Percentiles rank a stretch among this genome's conserved stretches.
Evolutionary conservation across 2,113 vertebrate genomes (phyloP).

Genomic region (Paramisgurnus dabryanus): DNA sequence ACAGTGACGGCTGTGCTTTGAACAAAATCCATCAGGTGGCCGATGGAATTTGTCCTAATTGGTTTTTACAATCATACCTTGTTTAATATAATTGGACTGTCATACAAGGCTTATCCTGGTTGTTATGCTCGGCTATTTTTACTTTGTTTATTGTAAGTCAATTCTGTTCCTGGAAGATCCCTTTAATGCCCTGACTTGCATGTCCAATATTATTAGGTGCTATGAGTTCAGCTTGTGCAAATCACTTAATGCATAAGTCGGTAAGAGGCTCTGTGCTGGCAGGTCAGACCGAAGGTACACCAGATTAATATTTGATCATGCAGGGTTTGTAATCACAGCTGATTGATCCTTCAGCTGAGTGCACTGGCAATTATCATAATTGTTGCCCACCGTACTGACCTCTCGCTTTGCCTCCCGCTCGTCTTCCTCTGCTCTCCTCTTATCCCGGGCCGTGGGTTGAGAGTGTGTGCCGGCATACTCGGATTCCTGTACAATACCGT

Average conservation of each 20-base stretch:
- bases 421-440: background rate
- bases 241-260: slow-evolving; percentile 96
- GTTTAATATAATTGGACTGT: slow-evolving; percentile 64
- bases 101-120: slow-evolving; percentile 66
- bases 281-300: slow-evolving; percentile 89
- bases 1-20: slow-evolving; percentile 1
- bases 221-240: slow-evolving; percentile 87
- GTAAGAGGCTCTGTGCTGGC: slow-evolving; percentile 91
- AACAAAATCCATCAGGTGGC: slow-evolving; percentile 65
- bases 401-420: background rate
- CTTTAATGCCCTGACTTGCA: slow-evolving; percentile 79
- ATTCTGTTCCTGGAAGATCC: slow-evolving; percentile 82
- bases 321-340: slow-evolving; percentile 94
- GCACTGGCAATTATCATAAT: slow-evolving; percentile 98
- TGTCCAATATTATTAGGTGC: slow-evolving; percentile 90
- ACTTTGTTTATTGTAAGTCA: slow-evolving; percentile 88
- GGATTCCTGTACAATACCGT: background rate
- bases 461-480: slow-evolving; percentile 71
- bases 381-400: slow-evolving; percentile 84
- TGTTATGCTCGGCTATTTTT: slow-evolving; percentile 71
- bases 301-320: slow-evolving; percentile 99
- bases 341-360: slow-evolving; percentile 86
- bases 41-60: slow-evolving; percentile 55
- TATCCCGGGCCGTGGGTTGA: slow-evolving; percentile 76
- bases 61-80: slow-evolving; percentile 61